Base-by-base conservation (phyloP, 2,888 invertebrate genomes). In the Drosophila mimetica region DNA sequence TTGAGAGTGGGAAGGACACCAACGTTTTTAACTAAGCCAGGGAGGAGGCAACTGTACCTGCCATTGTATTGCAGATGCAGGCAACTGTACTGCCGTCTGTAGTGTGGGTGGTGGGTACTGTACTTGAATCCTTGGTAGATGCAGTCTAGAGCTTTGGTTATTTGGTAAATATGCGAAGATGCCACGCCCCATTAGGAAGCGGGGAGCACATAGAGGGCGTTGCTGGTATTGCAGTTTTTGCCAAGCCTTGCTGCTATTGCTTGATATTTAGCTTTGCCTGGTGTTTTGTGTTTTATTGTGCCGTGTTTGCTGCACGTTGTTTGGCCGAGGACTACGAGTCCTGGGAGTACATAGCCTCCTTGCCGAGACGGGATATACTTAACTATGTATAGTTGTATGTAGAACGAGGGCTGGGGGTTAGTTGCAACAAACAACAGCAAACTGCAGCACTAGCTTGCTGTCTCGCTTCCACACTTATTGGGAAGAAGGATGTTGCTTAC, bases 391-490 rank as follows among this genome's bases (percentile, higher is more conserved):
- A 6, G 25, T n/a, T 41, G 13, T 41, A 41, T 41, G 14, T 64
- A 77, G 63, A 54, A 22, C 34, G 52, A 42, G 52, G 74, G 59
- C 71, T 80, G 78, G 80, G 86, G 86, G 86, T 81, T 79, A 84
- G 81, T 84, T 84, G 86, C 84, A 84, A 84, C 86, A 84, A 84
- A 84, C 83, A 84, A 86, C 82, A 84, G 81, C 86, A 84, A 79
- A 75, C 73, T 83, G 82, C 84, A 80, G 76, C 77, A 57, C 55
- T 65, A 51, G 63, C 82, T 69, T 30, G 57, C 57, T 57, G 18
- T 34, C 48, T 58, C 34, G 32, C 44, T 66, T 25, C 20, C 55
- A 32, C 73, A 58, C 70, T 67, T 48, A 48, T 60, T 58, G 44
- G 28, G 28, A n/a, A 30, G 47, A 64, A 41, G 36, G 50, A 50